Evolutionary conservation across 2,113 vertebrate species (phyloP).

Genomic region (Leucoraja erinaceus): DNA sequence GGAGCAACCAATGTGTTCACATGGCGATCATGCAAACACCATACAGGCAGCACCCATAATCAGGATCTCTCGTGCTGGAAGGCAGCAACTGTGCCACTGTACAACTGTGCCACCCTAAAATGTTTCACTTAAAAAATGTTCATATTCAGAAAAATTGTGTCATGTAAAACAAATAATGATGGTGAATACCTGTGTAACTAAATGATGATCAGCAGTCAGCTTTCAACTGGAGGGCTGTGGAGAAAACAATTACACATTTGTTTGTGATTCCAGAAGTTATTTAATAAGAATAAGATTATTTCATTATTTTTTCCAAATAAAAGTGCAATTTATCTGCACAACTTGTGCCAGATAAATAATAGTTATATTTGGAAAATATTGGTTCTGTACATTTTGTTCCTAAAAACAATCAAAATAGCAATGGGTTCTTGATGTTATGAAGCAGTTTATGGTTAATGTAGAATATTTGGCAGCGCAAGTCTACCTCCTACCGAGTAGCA

Average conservation of each 20-base stretch:
- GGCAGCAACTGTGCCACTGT: too few species aligned
- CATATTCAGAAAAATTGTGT: neutral
- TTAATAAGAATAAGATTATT: neutral
- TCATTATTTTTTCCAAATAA: neutral
- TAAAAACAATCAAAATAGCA: neutral
- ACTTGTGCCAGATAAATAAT: neutral
- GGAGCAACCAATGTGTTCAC: too few species aligned
- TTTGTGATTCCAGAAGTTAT: neutral
- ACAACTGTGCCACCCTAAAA: neutral
- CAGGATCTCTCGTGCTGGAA: too few species aligned
- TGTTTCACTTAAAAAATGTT: neutral
- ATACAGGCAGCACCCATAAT: too few species aligned
- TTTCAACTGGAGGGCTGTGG: neutral
- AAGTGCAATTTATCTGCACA: neutral
- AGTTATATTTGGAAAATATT: neutral
- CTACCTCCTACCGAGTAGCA: slow-evolving; percentile 59
- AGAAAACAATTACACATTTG: neutral
- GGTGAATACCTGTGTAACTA: neutral
- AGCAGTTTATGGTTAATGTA: slow-evolving; percentile 46
- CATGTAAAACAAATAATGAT: neutral
- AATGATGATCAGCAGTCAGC: neutral
- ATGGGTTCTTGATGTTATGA: slow-evolving; percentile 32
- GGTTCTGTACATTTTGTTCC: neutral
- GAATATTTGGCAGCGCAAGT: slow-evolving; percentile 43
- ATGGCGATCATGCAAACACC: too few species aligned